A percentile compares a stretch with the other conserved stretches of the same genome.
phyloP scores from a whole-genome alignment of 1,140 invertebrate genomes.

The Lordiphosa clarofinis region DNA sequence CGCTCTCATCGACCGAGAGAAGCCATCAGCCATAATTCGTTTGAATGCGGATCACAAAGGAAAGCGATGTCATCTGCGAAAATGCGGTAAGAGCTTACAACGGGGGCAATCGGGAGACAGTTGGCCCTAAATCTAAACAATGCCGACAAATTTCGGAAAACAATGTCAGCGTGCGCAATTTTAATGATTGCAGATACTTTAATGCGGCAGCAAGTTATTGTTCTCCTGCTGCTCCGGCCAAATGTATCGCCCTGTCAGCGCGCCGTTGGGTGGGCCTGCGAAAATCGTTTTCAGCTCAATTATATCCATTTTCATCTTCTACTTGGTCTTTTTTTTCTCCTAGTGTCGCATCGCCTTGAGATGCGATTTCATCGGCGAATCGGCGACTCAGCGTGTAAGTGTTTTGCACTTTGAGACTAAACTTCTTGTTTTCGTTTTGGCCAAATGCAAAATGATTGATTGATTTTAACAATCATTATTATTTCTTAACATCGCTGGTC shows the following conservation, averaged over 20 bases:
- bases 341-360: constrained; percentile 17
- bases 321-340: not conserved
- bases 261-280: no score
- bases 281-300: not conserved
- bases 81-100: constrained; percentile 24
- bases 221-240: constrained; percentile 43
- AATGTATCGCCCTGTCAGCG: constrained; percentile 4
- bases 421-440: constrained; percentile 26
- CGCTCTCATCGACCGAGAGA: constrained; percentile 20
- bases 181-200: constrained; percentile 78
- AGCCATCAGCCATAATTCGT: constrained; percentile 46
- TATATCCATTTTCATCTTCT: not conserved
- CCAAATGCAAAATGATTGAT: constrained; percentile 72
- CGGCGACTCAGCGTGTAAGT: constrained; percentile 22
- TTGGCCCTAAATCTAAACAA: constrained; percentile 52
- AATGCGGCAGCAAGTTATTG: constrained; percentile 71
- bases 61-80: constrained; percentile 41
- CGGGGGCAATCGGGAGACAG: constrained; percentile 1
- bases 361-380: constrained; percentile 4
- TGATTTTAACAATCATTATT: constrained; percentile 65
- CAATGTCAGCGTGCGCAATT: constrained; percentile 74
- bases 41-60: constrained; percentile 52
- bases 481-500: constrained; percentile 25
- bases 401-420: constrained; percentile 51
- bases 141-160: constrained; percentile 53